Conservation (phyloP, 1,140 invertebrate genomes). For the Globodera ellingtonae region DNA sequence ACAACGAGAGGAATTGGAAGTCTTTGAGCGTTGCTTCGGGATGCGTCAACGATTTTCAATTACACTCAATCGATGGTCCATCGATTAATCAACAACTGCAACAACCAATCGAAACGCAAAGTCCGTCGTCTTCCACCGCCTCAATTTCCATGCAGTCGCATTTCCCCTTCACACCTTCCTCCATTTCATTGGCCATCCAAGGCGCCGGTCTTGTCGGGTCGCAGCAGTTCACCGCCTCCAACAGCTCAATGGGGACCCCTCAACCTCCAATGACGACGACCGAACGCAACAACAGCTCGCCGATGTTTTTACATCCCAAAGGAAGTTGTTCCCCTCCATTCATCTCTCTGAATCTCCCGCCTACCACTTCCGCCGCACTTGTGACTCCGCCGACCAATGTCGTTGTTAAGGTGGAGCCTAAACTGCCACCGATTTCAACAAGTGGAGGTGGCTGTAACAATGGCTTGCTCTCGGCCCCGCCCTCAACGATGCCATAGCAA, state of each 20-base stretch:
- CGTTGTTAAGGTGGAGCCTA: constrained; percentile 28
- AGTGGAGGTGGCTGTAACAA: neutral
- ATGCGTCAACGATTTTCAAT: constrained; percentile 1
- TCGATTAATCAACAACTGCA: neutral
- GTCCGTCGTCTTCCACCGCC: constrained; percentile 1
- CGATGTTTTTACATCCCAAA: neutral
- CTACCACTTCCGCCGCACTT: constrained; percentile 7
- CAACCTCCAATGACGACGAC: neutral
- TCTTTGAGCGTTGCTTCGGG: neutral
- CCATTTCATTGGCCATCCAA: constrained; percentile 28
- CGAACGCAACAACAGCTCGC: neutral
- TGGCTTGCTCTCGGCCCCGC: neutral
- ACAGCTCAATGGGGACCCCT: neutral
- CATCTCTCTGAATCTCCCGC: constrained; percentile 27
- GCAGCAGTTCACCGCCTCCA: neutral
- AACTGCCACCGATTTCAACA: neutral
- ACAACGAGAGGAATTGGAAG: neutral
- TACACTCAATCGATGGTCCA: neutral
- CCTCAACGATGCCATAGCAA: neutral
- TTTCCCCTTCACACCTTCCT: constrained; percentile 19
- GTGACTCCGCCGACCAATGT: constrained; percentile 23
- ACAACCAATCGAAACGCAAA: constrained; percentile 7
- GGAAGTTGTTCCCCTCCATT: constrained; percentile 21
- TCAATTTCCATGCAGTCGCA: neutral
- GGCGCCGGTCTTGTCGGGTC: neutral